Base-by-base conservation (phyloP, 2,113 vertebrate genomes). In the Coptodon rendalli region DNA sequence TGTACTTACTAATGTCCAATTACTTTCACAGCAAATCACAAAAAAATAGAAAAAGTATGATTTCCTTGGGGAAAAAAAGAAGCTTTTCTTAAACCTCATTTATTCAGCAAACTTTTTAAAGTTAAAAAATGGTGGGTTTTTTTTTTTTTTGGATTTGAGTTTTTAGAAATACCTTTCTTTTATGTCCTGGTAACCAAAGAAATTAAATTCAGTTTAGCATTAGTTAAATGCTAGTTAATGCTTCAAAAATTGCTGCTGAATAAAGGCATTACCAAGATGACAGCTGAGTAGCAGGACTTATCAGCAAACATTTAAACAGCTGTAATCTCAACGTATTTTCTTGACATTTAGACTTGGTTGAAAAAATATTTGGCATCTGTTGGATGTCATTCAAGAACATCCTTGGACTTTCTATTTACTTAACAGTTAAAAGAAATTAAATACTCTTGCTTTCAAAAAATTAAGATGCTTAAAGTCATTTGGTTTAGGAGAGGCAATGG, bases 61-160 rank as follows among this genome's bases (percentile, higher is more conserved):
- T 50, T 78, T 78, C 27, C 1, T 31, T 7, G 14, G 43, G 17
- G 8, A 0, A 0, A 4, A 7, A n/a, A 45, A 29, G 1, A 10
- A 17, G n/a, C 38, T 73, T 73, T 73, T 73, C 22, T 73, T 16
- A 48, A 73, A 29, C 22, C 3, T 48, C 14, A 76, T 76, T 48
- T 76, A 24, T 29, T 76, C 43, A 76, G 24, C 40, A 73, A 73
- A 73, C 22, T 2, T 73, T 73, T 17, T 73, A 38, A 68, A 73
- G 68, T 27, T 17, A 27, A 10, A 66, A 66, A 66, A 22, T 19
- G 31, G 57, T 16, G 7, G 6, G 31, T 5, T 1, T 0, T 0
- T 0, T 0, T 0, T 0, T 1, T 24, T 13, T 9, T 12, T 1
- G 1, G 11, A 24, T 71, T 43, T 71, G 38, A 45, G 22, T 27